Evolutionary conservation across 2,888 invertebrate genomes (phyloP).

Genomic region (Dasysyrphus albostriatus): DNA sequence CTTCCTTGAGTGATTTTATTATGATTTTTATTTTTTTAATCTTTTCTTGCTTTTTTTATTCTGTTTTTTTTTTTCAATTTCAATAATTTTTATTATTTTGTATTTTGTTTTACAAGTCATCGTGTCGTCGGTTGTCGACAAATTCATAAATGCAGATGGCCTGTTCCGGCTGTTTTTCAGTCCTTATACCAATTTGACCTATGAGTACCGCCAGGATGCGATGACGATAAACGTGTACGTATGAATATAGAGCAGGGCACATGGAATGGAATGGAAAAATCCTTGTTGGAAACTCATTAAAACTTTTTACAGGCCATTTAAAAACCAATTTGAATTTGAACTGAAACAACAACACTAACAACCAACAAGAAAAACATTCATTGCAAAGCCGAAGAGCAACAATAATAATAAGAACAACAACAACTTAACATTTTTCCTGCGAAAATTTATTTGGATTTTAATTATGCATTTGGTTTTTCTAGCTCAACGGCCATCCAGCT

Average conservation of each 20-base stretch:
- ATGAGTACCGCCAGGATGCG: conserved; percentile 42
- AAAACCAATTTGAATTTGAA: conserved; percentile 81
- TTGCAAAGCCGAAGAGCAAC: conserved; percentile 19
- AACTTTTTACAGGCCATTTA: conserved; percentile 84
- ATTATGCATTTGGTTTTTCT: conserved; percentile 53
- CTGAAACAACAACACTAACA: conserved; percentile 48
- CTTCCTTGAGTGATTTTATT: conserved; percentile 50
- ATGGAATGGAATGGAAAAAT: conserved; percentile 7
- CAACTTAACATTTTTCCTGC: conserved; percentile 55
- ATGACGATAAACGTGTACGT: conserved; percentile 33
- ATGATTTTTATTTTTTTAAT: conserved; percentile 52
- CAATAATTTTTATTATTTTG: conserved; percentile 61
- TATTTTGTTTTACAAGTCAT: conserved; percentile 61
- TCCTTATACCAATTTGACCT: conserved; percentile 64
- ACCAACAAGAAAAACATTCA: not conserved
- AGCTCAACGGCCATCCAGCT: not conserved
- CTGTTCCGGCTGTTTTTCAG: conserved; percentile 32
- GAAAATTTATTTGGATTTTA: conserved; percentile 71
- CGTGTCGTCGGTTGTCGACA: conserved; percentile 46
- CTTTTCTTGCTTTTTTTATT: conserved; percentile 28
- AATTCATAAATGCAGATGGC: conserved; percentile 76
- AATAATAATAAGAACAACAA: conserved; percentile 42
- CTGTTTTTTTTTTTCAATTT: conserved; percentile 53
- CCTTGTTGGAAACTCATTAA: conserved; percentile 82
- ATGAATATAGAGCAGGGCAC: conserved; percentile 22